A percentile compares a stretch with the other conserved stretches of the same genome.
Evolutionary conservation across 2,888 invertebrate genomes (phyloP).

Genomic region (Hyposoter dolosus): DNA sequence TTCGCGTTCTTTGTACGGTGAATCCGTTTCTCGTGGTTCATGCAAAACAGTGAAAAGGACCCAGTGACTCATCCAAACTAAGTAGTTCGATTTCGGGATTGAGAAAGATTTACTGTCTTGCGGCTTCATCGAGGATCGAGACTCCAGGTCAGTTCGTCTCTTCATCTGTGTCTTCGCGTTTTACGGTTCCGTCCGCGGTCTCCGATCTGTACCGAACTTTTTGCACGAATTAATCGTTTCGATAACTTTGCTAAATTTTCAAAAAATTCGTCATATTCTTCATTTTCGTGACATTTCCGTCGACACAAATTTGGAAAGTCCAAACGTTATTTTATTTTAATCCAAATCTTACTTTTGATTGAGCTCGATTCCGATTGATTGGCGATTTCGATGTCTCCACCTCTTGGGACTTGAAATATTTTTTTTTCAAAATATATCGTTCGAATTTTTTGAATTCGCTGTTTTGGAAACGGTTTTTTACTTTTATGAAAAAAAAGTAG

Average conservation of each 20-base stretch:
- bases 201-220: background rate
- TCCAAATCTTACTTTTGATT: background rate
- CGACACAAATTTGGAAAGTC: background rate
- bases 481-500: background rate
- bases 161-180: background rate
- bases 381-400: background rate
- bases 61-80: slow-evolving; percentile 22
- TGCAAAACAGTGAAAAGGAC: slow-evolving; percentile 13
- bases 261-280: too few species aligned
- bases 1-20: background rate
- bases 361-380: background rate
- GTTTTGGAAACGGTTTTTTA: background rate
- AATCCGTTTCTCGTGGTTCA: slow-evolving; percentile 1
- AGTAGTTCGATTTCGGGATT: slow-evolving; percentile 31
- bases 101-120: slow-evolving; percentile 44
- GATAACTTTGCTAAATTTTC: background rate
- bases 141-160: slow-evolving; percentile 55
- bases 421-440: background rate
- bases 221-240: background rate
- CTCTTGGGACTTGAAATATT: background rate
- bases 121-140: slow-evolving; percentile 59
- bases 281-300: too few species aligned
- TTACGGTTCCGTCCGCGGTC: background rate
- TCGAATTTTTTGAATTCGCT: background rate
- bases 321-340: background rate